Evolutionary conservation across 2,797 vertebrate species (phyloP).

Genomic region (Picus viridis): DNA sequence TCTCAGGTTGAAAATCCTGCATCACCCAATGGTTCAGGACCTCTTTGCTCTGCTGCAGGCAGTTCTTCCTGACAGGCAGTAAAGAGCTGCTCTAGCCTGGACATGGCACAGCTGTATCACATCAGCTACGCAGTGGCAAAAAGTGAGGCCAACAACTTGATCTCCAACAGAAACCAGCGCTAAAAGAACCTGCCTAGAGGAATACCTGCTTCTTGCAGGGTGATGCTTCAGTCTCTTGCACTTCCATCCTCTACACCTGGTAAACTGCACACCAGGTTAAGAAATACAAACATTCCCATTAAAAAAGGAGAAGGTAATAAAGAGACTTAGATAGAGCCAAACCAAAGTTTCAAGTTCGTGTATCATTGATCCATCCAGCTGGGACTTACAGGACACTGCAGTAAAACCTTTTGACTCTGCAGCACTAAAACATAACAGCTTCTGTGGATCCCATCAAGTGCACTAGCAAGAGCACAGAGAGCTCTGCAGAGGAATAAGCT

Average conservation of each 20-base stretch:
- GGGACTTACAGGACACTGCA: not conserved
- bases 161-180: not conserved
- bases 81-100: not conserved
- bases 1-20: not conserved
- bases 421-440: not conserved
- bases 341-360: not conserved
- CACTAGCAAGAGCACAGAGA: not conserved
- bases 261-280: not conserved
- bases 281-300: not conserved
- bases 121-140: not conserved
- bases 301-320: not conserved
- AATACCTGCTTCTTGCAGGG: not conserved
- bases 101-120: not conserved
- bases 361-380: not conserved
- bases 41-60: not conserved
- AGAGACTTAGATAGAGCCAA: not conserved
- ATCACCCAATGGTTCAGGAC: accelerated
- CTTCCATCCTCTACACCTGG: not conserved
- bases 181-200: not conserved
- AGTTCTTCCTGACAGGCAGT: not conserved
- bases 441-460: not conserved
- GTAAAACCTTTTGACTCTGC: not conserved
- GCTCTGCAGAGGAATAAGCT: not conserved
- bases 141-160: not conserved
- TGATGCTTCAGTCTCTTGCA: not conserved